A percentile compares a stretch with the other conserved stretches of the same genome.
phyloP scores from a whole-genome alignment of 2,888 invertebrate genomes.

The Lissonota sp. region DNA sequence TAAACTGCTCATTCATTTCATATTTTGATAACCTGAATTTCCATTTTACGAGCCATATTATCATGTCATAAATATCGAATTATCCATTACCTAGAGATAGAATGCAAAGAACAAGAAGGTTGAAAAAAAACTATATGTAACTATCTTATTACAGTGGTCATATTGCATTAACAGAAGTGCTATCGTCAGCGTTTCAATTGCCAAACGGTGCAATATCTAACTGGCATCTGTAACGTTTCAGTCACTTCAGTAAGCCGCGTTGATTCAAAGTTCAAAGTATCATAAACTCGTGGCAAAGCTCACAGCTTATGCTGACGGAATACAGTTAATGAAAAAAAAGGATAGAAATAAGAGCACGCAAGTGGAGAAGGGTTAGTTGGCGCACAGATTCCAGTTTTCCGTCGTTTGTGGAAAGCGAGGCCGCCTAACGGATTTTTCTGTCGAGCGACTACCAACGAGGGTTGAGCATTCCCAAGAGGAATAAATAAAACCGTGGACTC shows the following conservation, averaged over 20 bases:
- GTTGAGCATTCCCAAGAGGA: conserved; percentile 63
- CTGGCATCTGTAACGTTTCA: conserved; percentile 13
- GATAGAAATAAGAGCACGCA: conserved; percentile 49
- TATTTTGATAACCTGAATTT: too few relatives aligned
- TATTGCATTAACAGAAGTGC: too few relatives aligned
- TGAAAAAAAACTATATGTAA: too few relatives aligned
- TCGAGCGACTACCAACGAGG: conserved; percentile 64
- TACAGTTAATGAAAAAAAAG: conserved; percentile 43
- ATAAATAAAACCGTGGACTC: conserved; percentile 77
- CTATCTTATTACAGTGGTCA: too few relatives aligned
- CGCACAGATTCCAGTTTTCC: conserved; percentile 65
- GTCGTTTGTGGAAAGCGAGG: conserved; percentile 67
- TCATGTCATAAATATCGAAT: too few relatives aligned
- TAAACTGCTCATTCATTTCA: too few relatives aligned
- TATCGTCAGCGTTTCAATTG: background rate
- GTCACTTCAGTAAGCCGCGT: conserved; percentile 16
- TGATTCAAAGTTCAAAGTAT: conserved; percentile 25
- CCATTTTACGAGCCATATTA: too few relatives aligned
- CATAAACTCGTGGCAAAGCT: conserved; percentile 16
- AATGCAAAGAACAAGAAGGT: too few relatives aligned
- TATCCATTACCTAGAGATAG: too few relatives aligned
- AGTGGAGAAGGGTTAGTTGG: conserved; percentile 54
- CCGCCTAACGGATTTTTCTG: conserved; percentile 69
- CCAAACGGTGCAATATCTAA: conserved; percentile 7
- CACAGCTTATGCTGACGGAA: conserved; percentile 21